phyloP scores from a whole-genome alignment of 2,113 vertebrate genomes.

The Oriolus oriolus region DNA sequence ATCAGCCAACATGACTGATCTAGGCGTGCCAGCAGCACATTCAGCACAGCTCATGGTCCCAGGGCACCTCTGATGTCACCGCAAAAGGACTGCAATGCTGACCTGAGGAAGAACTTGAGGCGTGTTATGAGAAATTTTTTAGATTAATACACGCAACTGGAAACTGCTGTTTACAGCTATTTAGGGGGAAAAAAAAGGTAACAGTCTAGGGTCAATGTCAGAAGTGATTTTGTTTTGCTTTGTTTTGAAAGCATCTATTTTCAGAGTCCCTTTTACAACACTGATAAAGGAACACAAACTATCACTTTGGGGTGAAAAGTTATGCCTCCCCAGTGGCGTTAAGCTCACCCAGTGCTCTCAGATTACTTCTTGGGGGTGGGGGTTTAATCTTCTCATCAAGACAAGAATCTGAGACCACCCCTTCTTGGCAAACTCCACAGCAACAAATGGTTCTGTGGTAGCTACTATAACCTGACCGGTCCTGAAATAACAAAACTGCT shows the following conservation, averaged over 20 bases:
- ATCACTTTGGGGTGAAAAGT: conserved; percentile 31
- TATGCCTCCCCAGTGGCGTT: not conserved
- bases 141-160: not conserved
- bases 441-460: not conserved
- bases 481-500: not conserved
- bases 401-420: not conserved
- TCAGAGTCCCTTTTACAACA: not conserved
- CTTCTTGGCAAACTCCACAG: not conserved
- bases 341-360: not conserved
- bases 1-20: not conserved
- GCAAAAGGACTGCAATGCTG: fast-evolving
- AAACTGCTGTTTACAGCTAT: conserved; percentile 1
- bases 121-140: not conserved
- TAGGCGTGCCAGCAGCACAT: not conserved
- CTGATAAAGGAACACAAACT: conserved; percentile 30
- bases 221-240: not conserved
- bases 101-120: not conserved
- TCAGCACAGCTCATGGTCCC: not conserved
- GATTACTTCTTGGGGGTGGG: not conserved
- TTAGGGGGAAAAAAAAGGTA: not conserved
- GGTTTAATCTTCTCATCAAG: not conserved
- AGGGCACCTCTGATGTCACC: not conserved
- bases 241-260: conserved; percentile 42
- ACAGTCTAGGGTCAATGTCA: not conserved
- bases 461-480: not conserved